These are phyloP conservation scores for Drymodes brunneopygia DNA, from an alignment of 2,113 vertebrate genomes.

Conservation along the genomic window DNA sequence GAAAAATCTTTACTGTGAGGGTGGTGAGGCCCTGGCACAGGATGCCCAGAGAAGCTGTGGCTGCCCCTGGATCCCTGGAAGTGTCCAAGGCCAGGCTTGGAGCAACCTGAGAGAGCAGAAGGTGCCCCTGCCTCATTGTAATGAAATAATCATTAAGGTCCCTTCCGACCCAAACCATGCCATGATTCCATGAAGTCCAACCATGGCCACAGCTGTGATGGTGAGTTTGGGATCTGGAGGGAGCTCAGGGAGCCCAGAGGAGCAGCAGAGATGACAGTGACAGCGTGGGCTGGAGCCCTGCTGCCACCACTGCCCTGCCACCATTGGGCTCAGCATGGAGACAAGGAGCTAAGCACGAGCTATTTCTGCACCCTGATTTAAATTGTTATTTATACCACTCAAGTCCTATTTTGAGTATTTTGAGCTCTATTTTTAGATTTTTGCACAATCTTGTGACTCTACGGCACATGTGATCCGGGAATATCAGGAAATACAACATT, in stretches of 20 bases:
- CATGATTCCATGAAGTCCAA: background rate
- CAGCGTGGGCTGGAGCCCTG: rapidly evolving
- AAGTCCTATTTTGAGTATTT: background rate
- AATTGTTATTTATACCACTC: background rate
- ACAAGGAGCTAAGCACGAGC: rapidly evolving
- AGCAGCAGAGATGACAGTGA: rapidly evolving
- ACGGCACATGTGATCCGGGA: background rate
- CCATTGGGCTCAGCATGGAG: rapidly evolving
- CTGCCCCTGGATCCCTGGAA: background rate
- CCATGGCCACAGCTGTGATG: rapidly evolving
- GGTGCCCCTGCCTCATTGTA: background rate
- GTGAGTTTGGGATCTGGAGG: rapidly evolving
- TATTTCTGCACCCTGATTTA: background rate
- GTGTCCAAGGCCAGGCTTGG: rapidly evolving
- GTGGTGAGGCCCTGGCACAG: rapidly evolving
- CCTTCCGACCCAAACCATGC: background rate
- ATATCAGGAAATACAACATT: background rate
- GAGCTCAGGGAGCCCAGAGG: background rate
- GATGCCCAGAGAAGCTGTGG: rapidly evolving
- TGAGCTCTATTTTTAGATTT: conserved; percentile 17
- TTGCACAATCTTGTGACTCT: background rate
- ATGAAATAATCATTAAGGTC: rapidly evolving
- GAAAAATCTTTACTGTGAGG: background rate
- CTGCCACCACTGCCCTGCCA: background rate
- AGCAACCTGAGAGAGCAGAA: rapidly evolving